Base-by-base conservation (phyloP, 2,113 vertebrate species). In the Mirounga angustirostris region DNA sequence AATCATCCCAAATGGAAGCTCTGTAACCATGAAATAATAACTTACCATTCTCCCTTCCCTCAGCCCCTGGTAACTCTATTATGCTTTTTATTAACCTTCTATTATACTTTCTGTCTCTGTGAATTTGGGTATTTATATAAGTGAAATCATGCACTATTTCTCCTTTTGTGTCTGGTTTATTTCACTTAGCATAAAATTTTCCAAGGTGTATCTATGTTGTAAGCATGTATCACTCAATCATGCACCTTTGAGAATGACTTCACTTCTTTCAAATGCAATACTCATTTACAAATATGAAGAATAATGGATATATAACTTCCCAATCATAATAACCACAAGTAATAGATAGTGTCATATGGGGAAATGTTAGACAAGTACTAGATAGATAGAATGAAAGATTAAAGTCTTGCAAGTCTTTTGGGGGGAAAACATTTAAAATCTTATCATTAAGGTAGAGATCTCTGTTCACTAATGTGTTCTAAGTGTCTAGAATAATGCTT, bases 101-200 rank as follows among this genome's bases (percentile, higher is more conserved):
- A 0, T 50, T 84, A 65, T 7, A 36, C 33, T 54, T 63, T 87
- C 56, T 85, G 2, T 95, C 36, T 63, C 85, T 73, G 0, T 73
- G 21, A 76, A 63, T 91, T 76, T 93, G 10, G 58, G 12, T 16
- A 11, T 52, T 91, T 10, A 33, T 21, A 0, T 80, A 71, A 95
- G 36, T 96, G 79, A 36, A 82, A 46, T 94, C n/a, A 54, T 40
- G 58, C 12, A 46, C 15, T 65, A 46, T 82, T 18, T 52, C n/a
- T 92, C 69, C 18, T 90, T 82, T 52, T 76, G 13, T 63, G 18
- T n/a, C 46, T 63, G 16, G 4, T 7, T 76, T 56, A 80, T 54
- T 22, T 92, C 56, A 90, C 43, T 87, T 36, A 91, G 63, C 28
- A 15, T 74, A 18, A 67, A 36, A 36, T 92, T 97, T 82, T 90